Conservation (phyloP, 2,888 invertebrate genomes). For the Yponomeuta evonymella region DNA sequence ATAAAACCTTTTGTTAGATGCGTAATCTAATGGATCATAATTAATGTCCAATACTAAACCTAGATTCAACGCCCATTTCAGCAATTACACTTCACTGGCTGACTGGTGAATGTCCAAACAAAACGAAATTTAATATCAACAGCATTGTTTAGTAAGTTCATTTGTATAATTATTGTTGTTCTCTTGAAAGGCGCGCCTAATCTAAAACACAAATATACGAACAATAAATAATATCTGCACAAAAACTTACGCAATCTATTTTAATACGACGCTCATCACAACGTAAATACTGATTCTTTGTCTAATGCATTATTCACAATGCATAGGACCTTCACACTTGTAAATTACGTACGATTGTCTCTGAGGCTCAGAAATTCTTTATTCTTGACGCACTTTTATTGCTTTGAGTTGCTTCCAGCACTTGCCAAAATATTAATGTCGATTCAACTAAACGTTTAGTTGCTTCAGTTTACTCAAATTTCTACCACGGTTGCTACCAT, state of each 20-base stretch:
- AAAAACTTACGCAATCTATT: neutral
- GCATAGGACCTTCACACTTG: neutral
- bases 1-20: too few species aligned
- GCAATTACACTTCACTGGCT: too few species aligned
- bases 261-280: neutral
- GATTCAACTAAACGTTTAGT: too few species aligned
- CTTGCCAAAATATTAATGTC: too few species aligned
- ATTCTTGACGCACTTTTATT: neutral
- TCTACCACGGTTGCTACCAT: too few species aligned
- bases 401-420: too few species aligned
- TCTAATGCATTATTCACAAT: neutral
- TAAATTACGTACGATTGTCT: neutral
- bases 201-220: slow-evolving; percentile 13
- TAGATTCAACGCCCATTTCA: too few species aligned
- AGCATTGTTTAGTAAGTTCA: neutral
- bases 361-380: too few species aligned
- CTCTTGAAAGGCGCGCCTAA: neutral
- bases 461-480: too few species aligned
- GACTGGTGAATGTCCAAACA: neutral
- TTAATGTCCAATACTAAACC: too few species aligned
- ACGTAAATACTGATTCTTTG: neutral
- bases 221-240: slow-evolving; percentile 18
- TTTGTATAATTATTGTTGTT: neutral
- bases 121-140: neutral
- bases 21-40: too few species aligned